phyloP scores from a whole-genome alignment of 2,888 invertebrate genomes.

The Andrena hattorfiana region DNA sequence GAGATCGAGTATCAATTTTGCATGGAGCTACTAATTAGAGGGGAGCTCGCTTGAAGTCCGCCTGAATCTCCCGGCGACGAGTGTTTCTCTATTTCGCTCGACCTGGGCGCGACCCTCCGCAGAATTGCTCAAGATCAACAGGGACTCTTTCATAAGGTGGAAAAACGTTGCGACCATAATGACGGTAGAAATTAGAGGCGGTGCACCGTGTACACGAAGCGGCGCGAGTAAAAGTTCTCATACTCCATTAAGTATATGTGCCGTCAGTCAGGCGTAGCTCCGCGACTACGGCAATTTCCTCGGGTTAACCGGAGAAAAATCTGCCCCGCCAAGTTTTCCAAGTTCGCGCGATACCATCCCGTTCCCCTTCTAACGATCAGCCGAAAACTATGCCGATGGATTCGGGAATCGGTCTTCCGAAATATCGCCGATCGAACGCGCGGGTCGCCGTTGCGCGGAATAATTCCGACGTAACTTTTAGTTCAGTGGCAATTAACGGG shows the following conservation, averaged over 20 bases:
- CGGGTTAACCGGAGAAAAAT: slow-evolving; percentile 52
- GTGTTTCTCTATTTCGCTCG: not conserved
- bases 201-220: slow-evolving; percentile 6
- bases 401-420: not conserved
- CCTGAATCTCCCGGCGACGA: not conserved
- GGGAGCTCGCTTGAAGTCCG: not conserved
- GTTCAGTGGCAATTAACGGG: not conserved
- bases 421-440: not conserved
- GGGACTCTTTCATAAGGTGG: not conserved
- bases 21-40: not conserved
- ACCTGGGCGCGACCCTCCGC: not conserved
- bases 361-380: not conserved
- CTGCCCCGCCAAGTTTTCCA: slow-evolving; percentile 24
- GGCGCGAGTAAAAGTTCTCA: slow-evolving; percentile 52
- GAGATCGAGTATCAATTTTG: not conserved
- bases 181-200: slow-evolving; percentile 50
- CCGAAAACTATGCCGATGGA: not conserved
- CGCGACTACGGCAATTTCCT: slow-evolving; percentile 44
- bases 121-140: not conserved
- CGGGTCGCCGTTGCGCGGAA: not conserved
- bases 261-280: slow-evolving; percentile 36
- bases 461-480: not conserved
- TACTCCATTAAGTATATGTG: slow-evolving; percentile 59
- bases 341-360: not conserved
- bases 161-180: slow-evolving; percentile 32